Evolutionary conservation across 2,113 vertebrate species (phyloP).

Genomic region (Cromileptes altivelis): DNA sequence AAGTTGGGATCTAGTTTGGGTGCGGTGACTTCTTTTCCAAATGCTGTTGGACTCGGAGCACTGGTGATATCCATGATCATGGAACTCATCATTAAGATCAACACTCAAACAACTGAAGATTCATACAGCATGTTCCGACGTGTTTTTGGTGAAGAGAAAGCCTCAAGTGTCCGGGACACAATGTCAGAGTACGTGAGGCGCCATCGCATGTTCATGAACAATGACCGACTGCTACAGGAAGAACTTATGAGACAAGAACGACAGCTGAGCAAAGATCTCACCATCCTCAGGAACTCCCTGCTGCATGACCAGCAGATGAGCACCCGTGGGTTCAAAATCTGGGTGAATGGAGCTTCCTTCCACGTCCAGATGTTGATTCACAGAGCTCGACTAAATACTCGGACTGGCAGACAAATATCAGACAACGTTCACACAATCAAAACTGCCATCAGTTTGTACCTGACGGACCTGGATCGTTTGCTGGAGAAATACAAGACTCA

Average conservation of each 20-base stretch:
- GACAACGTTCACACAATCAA: neutral
- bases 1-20: neutral
- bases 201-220: neutral
- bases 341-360: constrained; percentile 36
- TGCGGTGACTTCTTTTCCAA: rapidly evolving
- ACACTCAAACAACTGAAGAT: rapidly evolving
- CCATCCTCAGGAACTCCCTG: constrained; percentile 40
- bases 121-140: neutral
- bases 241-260: neutral
- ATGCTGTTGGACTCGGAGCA: constrained; percentile 36
- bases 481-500: neutral
- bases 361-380: constrained; percentile 48
- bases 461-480: neutral
- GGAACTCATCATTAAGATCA: rapidly evolving
- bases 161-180: constrained; percentile 23
- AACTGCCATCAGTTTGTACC: rapidly evolving
- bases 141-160: constrained; percentile 50
- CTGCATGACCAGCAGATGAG: constrained; percentile 16
- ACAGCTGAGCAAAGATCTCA: constrained; percentile 31
- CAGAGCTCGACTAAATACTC: constrained; percentile 8
- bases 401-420: rapidly evolving
- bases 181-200: constrained; percentile 12
- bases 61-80: constrained; percentile 24
- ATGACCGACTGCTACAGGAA: neutral
- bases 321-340: constrained; percentile 29